Evolutionary conservation across 2,113 vertebrate species (phyloP).

Genomic region (Cochlearius cochlearius): DNA sequence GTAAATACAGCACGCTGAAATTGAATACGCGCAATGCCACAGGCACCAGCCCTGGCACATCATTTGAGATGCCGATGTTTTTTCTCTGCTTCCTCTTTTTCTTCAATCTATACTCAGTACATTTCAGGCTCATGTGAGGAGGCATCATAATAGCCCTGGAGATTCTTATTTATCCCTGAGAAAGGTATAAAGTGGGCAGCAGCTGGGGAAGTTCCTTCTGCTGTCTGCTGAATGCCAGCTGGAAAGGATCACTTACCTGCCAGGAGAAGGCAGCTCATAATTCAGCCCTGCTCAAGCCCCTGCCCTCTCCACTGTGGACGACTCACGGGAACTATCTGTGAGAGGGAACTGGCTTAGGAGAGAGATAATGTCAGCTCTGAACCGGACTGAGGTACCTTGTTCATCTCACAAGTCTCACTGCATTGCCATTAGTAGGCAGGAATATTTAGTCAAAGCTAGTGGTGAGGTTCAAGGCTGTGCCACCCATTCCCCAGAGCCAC

Average conservation of each 20-base stretch:
- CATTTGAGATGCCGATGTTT: slow-evolving; percentile 24
- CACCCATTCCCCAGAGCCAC: not conserved
- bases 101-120: not conserved
- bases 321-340: not conserved
- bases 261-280: not conserved
- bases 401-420: not conserved
- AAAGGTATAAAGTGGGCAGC: not conserved
- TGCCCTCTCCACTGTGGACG: not conserved
- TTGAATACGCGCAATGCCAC: not conserved
- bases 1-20: slow-evolving; percentile 56
- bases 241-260: not conserved
- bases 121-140: not conserved
- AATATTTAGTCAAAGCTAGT: not conserved
- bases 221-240: not conserved
- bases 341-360: not conserved
- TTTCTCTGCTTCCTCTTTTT: slow-evolving; percentile 21
- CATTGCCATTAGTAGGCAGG: not conserved
- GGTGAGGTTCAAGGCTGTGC: not conserved
- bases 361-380: not conserved
- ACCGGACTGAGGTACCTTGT: not conserved
- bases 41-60: slow-evolving; percentile 35
- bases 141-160: not conserved
- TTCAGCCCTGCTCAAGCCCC: not conserved
- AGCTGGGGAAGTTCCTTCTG: not conserved
- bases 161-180: not conserved